Base-by-base conservation (phyloP, 2,113 vertebrate species). In the Saiga tatarica region DNA sequence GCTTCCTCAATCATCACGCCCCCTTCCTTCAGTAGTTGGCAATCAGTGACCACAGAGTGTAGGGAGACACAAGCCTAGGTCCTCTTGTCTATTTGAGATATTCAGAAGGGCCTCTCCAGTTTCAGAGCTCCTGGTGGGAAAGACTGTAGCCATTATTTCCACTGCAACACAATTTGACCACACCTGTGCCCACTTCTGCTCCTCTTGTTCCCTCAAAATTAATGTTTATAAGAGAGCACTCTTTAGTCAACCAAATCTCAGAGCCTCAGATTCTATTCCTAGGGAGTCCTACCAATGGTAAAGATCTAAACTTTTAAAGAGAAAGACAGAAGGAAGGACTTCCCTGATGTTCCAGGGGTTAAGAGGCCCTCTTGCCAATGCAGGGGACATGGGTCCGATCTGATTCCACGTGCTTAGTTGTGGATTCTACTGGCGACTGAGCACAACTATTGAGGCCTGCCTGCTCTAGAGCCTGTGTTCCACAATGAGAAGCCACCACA, bases 1-100 rank as follows among this genome's bases (percentile, higher is more conserved):
- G 15, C 42, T 76, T 87, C 15, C 85, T 64, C 7, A 19, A 6
- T 10, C 33, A 21, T 50, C 16, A 21, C 0, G 21, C 0, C 3
- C 3, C 0, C 12, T 21, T 4, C 4, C n/a, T 19, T 53, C 26
- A 2, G 3, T 4, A 74, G 17, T 14, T 50, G 36, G 7, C 23
- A 23, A 4, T 6, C 23, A 52, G 30, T 23, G 9, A n/a, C 14
- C 14, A 4, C 36, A 74, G 6, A 79, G 47, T 17, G 12, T 36
- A 74, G 2, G 17, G 71, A 2, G 5, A 60, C 4, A 84, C 64
- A 39, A 33, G 45, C 21, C 26, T 25, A 19, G 64, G 8, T 60
- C 10, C 16, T 95, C 28, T 1, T 4, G 15, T 62, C 5, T 2
- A 42, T 28, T 9, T 74, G 45, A 81, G 19, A 30, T 42, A 71